Base-by-base conservation (phyloP, 2,888 invertebrate species). In the Synanthedon andrenaeformis region DNA sequence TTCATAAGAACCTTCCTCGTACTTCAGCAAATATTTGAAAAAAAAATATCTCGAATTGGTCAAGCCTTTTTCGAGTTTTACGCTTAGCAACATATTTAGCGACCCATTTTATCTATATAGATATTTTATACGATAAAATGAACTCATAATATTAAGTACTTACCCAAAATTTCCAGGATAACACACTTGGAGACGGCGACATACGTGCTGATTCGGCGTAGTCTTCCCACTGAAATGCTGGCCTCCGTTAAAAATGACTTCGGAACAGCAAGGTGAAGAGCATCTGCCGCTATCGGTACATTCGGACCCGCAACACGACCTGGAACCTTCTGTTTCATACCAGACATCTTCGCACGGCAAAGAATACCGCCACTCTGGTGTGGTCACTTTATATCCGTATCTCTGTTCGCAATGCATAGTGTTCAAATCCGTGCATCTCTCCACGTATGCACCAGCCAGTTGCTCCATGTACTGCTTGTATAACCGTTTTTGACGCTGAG, bases 401-500 rank as follows among this genome's bases (percentile, higher is more conserved):
- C 80, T 59, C 3, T 72, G 69, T 28, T 83, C 80, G 76, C 80
- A 82, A 13, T 71, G 71, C 59, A 69, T 64, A 11, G 71, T 69
- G 14, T 70, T 74, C 58, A 82, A 55, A 51, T 88, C 87, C 4
- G 82, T 75, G 54, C 81, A 82, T 42, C 82, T 66, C 60, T 88
- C 82, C 10, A 87, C 80, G 53, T 86, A 88, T 0, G 87, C 86
- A 2, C 88, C 87, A 0, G 85, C 77, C 51, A 86, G 57, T 58
- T 87, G 86, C 52, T 87, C 84, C 79, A 85, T 82, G 54, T 88
- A 88, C 61, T 87, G 86, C 66, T 87, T 88, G 65, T 88, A 88
- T 19, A 88, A 64, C 6, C 86, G 74, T 69, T 88, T 88, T 70
- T 88, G 88, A 13, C 84, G 72, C 62, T 89, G 88, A 55, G 74